Percentiles rank a stretch among this genome's conserved stretches.
Conservation (phyloP, 2,888 invertebrate species). For the Heliconius cydno region DNA sequence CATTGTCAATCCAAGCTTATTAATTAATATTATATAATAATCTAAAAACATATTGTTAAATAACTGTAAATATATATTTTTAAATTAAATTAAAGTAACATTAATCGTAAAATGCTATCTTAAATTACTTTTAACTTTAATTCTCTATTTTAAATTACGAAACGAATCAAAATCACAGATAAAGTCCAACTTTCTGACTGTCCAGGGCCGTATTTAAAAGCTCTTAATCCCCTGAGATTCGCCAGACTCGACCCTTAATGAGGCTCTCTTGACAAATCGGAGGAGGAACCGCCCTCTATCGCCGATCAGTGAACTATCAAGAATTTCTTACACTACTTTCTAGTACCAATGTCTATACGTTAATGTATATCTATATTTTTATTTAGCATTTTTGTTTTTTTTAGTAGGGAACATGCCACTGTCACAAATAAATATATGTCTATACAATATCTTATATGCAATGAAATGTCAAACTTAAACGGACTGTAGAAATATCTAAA, state of each 20-base stretch:
- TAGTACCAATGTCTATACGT: constrained; percentile 34
- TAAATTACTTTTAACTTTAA: background rate
- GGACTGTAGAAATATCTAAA: background rate
- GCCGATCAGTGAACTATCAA: constrained; percentile 72
- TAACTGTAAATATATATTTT: background rate
- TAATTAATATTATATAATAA: background rate
- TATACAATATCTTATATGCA: background rate
- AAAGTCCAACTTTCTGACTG: constrained; percentile 45
- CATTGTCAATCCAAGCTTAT: too few species aligned
- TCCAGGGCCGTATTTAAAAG: constrained; percentile 61
- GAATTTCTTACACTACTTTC: constrained; percentile 52
- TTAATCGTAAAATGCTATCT: constrained; percentile 14
- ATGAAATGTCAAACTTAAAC: background rate
- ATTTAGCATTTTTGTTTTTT: background rate
- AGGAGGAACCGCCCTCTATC: constrained; percentile 73
- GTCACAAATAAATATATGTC: background rate
- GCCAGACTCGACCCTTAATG: constrained; percentile 76
- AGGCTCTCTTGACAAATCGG: constrained; percentile 76
- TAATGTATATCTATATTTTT: constrained; percentile 26
- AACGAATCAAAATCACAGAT: constrained; percentile 36
- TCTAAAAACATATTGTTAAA: background rate
- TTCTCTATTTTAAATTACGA: constrained; percentile 30
- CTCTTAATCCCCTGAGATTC: constrained; percentile 73
- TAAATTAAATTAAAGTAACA: background rate
- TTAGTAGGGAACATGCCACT: background rate